Conservation (phyloP, 2,888 invertebrate genomes). For the Fragum sueziense region DNA sequence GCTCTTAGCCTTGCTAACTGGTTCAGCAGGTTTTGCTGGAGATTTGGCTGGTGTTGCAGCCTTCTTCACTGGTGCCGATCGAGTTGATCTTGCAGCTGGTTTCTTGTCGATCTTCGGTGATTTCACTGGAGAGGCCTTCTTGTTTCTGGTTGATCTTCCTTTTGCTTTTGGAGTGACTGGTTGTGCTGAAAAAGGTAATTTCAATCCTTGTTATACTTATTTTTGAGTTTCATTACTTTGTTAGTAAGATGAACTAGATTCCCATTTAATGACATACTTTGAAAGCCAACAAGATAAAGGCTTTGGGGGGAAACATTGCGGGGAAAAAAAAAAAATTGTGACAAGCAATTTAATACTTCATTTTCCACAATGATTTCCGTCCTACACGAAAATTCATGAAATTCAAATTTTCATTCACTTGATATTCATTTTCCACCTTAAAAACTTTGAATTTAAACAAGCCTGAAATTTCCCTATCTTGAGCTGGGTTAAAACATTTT, state of each 20-base stretch:
- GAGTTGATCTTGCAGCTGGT: background rate
- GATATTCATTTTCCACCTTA: background rate
- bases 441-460: no score
- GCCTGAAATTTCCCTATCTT: background rate
- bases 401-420: background rate
- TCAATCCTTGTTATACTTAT: background rate
- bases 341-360: background rate
- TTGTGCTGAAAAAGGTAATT: background rate
- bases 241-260: background rate
- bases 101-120: constrained; percentile 1
- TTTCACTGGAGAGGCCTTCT: constrained; percentile 42
- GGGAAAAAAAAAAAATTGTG: background rate
- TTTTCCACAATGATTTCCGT: background rate
- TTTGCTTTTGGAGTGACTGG: background rate
- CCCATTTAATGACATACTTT: background rate
- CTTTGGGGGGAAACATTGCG: background rate
- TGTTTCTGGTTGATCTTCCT: constrained; percentile 33
- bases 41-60: constrained; percentile 24
- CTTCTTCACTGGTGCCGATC: constrained; percentile 6
- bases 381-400: background rate
- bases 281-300: background rate
- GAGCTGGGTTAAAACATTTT: background rate
- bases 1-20: constrained; percentile 1
- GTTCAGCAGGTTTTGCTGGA: background rate
- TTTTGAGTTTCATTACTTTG: no score